phyloP scores from a whole-genome alignment of 2,797 vertebrate species.

The Oryzias dopingdopingensis region DNA sequence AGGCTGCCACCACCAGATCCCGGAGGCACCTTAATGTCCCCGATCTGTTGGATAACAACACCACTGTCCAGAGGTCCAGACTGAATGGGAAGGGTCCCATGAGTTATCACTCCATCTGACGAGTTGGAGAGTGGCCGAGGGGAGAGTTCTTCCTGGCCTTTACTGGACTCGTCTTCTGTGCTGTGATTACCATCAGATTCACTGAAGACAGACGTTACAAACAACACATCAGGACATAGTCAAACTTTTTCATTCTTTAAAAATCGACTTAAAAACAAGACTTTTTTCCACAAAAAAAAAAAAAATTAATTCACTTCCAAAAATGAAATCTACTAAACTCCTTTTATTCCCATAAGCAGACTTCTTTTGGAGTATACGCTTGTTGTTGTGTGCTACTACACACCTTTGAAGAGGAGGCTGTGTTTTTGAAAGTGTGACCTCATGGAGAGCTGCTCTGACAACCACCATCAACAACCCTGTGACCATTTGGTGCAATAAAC shows the following conservation, averaged over 20 bases:
- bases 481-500: conserved; percentile 81
- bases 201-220: conserved; percentile 37
- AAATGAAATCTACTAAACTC: neutral
- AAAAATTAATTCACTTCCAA: too few relatives aligned
- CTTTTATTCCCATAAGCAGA: conserved; percentile 22
- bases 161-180: conserved; percentile 96
- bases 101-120: conserved; percentile 82
- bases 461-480: conserved; percentile 59
- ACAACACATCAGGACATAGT: conserved; percentile 11
- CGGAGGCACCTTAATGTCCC: conserved; percentile 92
- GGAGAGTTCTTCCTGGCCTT: conserved; percentile 95
- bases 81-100: conserved; percentile 76
- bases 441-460: conserved; percentile 62
- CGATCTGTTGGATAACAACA: conserved; percentile 94
- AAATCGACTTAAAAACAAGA: too few relatives aligned
- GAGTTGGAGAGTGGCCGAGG: conserved; percentile 89
- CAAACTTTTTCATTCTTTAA: too few relatives aligned
- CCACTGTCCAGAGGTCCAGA: conserved; percentile 73
- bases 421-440: conserved; percentile 52
- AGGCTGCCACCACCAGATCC: conserved; percentile 82
- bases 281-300: too few relatives aligned
- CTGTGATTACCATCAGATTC: conserved; percentile 79
- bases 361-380: conserved; percentile 22
- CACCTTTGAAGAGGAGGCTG: conserved; percentile 52
- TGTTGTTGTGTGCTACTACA: conserved; percentile 44